Evolutionary conservation across 2,113 vertebrate species (phyloP).

Genomic region (Urocynchramus pylzowi): DNA sequence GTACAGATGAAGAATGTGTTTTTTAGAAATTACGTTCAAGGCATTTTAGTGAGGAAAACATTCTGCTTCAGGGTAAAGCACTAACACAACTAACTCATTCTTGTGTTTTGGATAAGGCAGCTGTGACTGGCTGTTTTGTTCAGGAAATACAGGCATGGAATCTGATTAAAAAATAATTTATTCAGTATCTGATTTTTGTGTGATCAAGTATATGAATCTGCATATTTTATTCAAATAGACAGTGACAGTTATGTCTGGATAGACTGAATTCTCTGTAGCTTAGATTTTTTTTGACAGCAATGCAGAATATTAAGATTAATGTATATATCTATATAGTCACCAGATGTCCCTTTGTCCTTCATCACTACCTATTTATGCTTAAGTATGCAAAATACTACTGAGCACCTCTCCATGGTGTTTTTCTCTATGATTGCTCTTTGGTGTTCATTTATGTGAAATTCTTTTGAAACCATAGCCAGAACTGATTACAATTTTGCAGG

Average conservation of each 20-base stretch:
- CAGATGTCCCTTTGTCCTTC: constrained; percentile 24
- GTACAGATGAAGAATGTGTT: neutral
- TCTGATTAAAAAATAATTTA: constrained; percentile 6
- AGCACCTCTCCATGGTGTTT: neutral
- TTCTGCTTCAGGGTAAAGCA: neutral
- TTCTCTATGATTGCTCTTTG: neutral
- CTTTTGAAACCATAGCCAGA: neutral
- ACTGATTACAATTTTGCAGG: neutral
- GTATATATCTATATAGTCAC: neutral
- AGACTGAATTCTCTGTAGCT: neutral
- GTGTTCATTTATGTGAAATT: neutral
- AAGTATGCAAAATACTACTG: neutral
- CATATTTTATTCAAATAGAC: constrained; percentile 17
- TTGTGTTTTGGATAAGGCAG: neutral
- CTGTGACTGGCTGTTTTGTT: neutral
- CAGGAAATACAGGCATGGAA: neutral
- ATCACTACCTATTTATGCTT: neutral
- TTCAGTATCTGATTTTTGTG: constrained; percentile 1
- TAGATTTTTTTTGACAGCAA: constrained; percentile 10
- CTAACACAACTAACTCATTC: neutral
- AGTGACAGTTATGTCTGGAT: neutral
- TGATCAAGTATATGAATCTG: neutral
- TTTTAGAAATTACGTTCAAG: neutral
- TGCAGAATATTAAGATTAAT: constrained; percentile 41
- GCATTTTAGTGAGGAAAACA: neutral